Base-by-base conservation (phyloP, 1,140 invertebrate species). In the Drosophila watanabei region DNA sequence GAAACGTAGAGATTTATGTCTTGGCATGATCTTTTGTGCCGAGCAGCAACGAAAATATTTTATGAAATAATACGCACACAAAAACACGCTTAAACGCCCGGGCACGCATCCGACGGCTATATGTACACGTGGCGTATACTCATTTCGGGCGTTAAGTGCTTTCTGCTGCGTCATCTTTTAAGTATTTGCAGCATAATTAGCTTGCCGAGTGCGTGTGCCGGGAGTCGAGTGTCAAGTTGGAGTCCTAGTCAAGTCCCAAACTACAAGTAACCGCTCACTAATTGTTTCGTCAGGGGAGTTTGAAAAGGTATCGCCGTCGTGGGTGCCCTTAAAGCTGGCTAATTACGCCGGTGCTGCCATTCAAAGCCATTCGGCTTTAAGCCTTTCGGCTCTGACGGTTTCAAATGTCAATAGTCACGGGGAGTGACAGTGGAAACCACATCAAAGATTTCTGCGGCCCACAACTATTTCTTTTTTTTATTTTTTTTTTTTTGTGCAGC, bases 101-200 rank as follows among this genome's bases (percentile, higher is more conserved):
- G 18, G 59, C 52, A 72, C 51, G 60, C 49, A 72, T 62, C 41
- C 61, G 70, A 52, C 43, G 18, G 30, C 46, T 48, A 48, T 52
- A 39, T 37, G 37, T 62, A 54, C 51, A 65, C 58, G 60, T 63
- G 61, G 28, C 33, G 39, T 68, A 35, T 41, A 37, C 46, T 63
- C 59, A 71, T 85, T 85, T 89, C 65, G 70, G 85, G 81, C 79
- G 82, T 82, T 90, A 90, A 90, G 86, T 86, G 86, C 86, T 69
- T 90, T 85, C 28, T 82, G 86, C 86, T 86, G 76, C 57, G 86
- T 89, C 86, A 89, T 89, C 82, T 62, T 80, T 90, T 82, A 59
- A 71, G 82, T 80, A 90, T 90, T 89, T 90, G 86, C 79, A 90
- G 86, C 86, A 89, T 89, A 89, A 89, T 89, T 89, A 90, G 86